Percentiles rank a stretch among this genome's conserved stretches.
Conservation (phyloP, 2,888 invertebrate species). For the Pyrgus malvae region DNA sequence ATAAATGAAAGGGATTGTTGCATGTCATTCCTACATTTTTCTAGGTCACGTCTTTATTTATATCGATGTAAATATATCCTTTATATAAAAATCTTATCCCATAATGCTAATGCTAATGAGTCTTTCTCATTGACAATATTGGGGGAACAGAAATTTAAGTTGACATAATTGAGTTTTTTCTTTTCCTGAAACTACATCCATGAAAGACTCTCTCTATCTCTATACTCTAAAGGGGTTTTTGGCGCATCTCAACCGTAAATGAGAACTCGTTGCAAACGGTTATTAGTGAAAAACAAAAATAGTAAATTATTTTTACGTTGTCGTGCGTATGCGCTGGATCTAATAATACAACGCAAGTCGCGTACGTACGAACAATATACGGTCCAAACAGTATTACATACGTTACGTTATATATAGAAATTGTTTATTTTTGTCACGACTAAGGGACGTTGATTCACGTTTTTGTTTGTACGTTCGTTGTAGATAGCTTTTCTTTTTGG, state of each 20-base stretch:
- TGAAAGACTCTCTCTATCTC: too few species aligned
- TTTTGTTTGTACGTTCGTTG: background rate
- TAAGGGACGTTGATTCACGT: constrained; percentile 2
- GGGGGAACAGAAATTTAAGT: too few species aligned
- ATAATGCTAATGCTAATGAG: too few species aligned
- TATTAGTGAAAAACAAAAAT: constrained; percentile 3
- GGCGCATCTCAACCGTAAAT: too few species aligned
- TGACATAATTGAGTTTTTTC: too few species aligned
- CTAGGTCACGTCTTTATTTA: background rate
- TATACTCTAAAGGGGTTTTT: too few species aligned
- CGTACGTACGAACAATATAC: background rate
- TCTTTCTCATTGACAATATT: too few species aligned
- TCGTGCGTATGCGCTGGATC: constrained; percentile 8
- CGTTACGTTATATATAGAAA: constrained; percentile 12
- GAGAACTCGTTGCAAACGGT: too few species aligned
- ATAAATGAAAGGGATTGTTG: background rate
- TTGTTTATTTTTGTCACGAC: constrained; percentile 14
- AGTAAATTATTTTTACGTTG: constrained; percentile 3
- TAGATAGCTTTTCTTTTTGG: background rate
- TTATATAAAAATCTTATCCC: too few species aligned
- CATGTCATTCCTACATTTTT: background rate
- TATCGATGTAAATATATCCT: background rate
- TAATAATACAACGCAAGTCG: constrained; percentile 13
- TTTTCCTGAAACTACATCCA: too few species aligned
- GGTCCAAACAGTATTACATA: constrained; percentile 1